Percentiles rank a stretch among this genome's conserved stretches.
phyloP scores from a whole-genome alignment of 2,113 vertebrate species.

The Lasiurus borealis region DNA sequence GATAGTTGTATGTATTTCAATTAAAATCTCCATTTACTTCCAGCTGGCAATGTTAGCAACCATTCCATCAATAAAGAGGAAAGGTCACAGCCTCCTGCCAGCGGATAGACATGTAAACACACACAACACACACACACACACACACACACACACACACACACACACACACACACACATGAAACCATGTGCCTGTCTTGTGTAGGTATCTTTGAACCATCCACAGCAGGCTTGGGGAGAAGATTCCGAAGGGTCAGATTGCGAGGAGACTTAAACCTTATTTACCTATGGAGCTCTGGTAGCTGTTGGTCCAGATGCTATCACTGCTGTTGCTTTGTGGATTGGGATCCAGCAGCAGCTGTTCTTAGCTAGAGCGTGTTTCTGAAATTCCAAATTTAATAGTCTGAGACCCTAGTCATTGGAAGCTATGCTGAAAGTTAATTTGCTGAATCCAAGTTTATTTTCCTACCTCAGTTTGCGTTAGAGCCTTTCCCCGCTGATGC shows the following conservation, averaged over 20 bases:
- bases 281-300: slow-evolving; percentile 49
- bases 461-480: slow-evolving; percentile 65
- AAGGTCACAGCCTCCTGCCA: slow-evolving; percentile 61
- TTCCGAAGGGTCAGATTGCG: slow-evolving; percentile 53
- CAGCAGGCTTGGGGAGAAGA: background rate
- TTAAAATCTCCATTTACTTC: slow-evolving; percentile 80
- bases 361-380: slow-evolving; percentile 65
- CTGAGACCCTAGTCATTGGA: slow-evolving; percentile 78
- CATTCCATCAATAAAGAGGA: slow-evolving; percentile 39
- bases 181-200: slow-evolving; percentile 42
- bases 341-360: slow-evolving; percentile 72
- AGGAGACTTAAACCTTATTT: slow-evolving; percentile 67
- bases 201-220: slow-evolving; percentile 2
- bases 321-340: slow-evolving; percentile 67
- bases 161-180: too few species aligned
- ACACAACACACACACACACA: too few species aligned
- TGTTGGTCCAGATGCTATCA: slow-evolving; percentile 70
- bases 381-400: slow-evolving; percentile 80
- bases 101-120: background rate
- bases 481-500: slow-evolving; percentile 35
- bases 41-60: slow-evolving; percentile 61
- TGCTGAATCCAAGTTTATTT: slow-evolving; percentile 82
- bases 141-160: too few species aligned
- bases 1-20: slow-evolving; percentile 65
- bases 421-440: slow-evolving; percentile 80